A percentile compares a stretch with the other conserved stretches of the same genome.
phyloP scores from a whole-genome alignment of 2,797 vertebrate genomes.

The Garrulus glandarius region DNA sequence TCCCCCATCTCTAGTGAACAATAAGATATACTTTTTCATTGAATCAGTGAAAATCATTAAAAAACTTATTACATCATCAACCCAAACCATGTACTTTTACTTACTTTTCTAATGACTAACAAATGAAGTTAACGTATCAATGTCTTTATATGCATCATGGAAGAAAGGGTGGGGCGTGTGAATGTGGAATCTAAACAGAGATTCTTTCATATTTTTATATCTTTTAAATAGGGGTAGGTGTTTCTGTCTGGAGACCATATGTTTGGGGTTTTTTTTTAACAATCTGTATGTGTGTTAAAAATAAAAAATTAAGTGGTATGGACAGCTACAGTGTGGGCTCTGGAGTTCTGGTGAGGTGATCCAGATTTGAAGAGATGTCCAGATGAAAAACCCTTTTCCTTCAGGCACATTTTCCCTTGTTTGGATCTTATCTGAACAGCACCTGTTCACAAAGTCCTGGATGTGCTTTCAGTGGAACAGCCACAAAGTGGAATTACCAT shows the following conservation, averaged over 20 bases:
- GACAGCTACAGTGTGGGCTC: background rate
- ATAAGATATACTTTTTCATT: constrained; percentile 23
- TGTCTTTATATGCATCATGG: background rate
- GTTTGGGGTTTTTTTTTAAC: background rate
- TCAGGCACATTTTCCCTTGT: background rate
- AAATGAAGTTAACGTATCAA: background rate
- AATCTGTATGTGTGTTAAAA: background rate
- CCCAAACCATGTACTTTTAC: background rate
- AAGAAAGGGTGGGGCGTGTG: background rate
- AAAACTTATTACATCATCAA: constrained; percentile 8
- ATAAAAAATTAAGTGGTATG: background rate
- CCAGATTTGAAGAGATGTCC: background rate
- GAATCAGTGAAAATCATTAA: constrained; percentile 30
- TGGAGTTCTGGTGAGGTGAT: background rate
- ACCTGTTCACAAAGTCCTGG: background rate
- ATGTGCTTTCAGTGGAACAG: background rate
- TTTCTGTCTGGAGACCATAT: constrained; percentile 55
- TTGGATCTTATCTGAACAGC: background rate
- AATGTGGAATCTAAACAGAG: background rate
- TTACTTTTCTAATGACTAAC: constrained; percentile 8
- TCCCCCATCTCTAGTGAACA: constrained; percentile 36
- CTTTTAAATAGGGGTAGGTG: constrained; percentile 10
- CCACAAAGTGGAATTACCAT: background rate
- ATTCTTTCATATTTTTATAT: background rate
- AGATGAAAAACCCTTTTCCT: background rate